Evolutionary conservation across 2,113 vertebrate species (phyloP).

Genomic region (Pteruthius melanotis): DNA sequence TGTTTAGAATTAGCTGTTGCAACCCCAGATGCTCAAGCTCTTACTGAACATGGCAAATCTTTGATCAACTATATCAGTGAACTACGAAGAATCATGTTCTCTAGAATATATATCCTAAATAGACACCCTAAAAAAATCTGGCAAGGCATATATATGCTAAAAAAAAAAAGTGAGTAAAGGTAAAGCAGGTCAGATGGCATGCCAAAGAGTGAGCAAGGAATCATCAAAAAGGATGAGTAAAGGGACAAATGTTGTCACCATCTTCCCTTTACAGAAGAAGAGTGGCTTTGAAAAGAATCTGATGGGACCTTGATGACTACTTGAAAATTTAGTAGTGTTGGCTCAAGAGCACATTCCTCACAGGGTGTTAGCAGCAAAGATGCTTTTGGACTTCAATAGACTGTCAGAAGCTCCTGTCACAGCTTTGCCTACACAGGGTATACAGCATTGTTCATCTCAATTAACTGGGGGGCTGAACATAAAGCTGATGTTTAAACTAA

Average conservation of each 20-base stretch:
- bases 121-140: not conserved
- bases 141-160: not conserved
- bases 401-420: not conserved
- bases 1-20: not conserved
- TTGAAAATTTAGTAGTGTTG: not conserved
- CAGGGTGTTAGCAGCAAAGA: not conserved
- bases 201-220: not conserved
- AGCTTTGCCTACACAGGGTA: not conserved
- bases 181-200: not conserved
- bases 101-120: not conserved
- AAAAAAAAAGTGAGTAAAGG: not conserved
- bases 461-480: not conserved
- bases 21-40: not conserved
- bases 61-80: not conserved
- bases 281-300: not conserved
- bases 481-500: not conserved
- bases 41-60: not conserved
- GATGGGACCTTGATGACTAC: not conserved
- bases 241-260: not conserved
- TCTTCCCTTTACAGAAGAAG: not conserved
- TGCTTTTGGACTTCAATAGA: not conserved
- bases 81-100: not conserved
- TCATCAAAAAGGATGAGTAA: not conserved
- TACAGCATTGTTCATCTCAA: not conserved
- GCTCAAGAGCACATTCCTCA: not conserved